A percentile compares a stretch with the other conserved stretches of the same genome.
Conservation (phyloP, 2,888 invertebrate species). For the Heliconius hortense region DNA sequence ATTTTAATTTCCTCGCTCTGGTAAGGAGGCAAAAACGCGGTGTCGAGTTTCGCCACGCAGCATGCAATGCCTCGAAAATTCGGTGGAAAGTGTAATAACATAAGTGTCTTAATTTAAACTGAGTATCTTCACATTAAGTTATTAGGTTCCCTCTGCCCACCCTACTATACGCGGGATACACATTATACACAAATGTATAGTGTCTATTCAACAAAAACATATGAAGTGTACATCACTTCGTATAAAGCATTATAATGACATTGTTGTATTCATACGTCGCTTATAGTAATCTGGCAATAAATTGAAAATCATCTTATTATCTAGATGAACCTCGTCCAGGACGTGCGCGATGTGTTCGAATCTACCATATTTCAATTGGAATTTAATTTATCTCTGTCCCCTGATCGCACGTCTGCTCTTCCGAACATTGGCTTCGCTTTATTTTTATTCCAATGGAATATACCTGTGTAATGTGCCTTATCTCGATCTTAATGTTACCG, state of each 20-base stretch:
- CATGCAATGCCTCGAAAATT: too few species aligned
- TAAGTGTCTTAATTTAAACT: too few species aligned
- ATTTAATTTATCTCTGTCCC: conserved; percentile 61
- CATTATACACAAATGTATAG: too few species aligned
- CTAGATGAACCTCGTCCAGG: conserved; percentile 50
- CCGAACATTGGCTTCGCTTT: conserved; percentile 41
- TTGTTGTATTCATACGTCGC: conserved; percentile 29
- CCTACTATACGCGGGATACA: too few species aligned
- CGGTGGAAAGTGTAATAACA: too few species aligned
- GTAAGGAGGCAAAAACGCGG: too few species aligned
- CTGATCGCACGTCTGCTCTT: conserved; percentile 52
- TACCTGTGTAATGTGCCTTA: conserved; percentile 38
- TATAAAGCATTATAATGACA: conserved; percentile 6
- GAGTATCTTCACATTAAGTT: too few species aligned
- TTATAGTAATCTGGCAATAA: conserved; percentile 37
- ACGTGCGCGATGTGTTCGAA: conserved; percentile 30
- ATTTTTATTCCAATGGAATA: conserved; percentile 35
- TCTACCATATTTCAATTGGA: conserved; percentile 51
- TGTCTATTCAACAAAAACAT: too few species aligned
- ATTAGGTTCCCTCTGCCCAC: too few species aligned
- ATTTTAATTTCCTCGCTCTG: too few species aligned
- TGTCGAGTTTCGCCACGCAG: too few species aligned
- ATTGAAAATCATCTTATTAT: conserved; percentile 47
- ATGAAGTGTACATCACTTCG: too few species aligned
- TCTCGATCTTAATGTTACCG: conserved; percentile 37